Evolutionary conservation across 2,113 vertebrate genomes (phyloP).

Genomic region (Callorhinus ursinus): DNA sequence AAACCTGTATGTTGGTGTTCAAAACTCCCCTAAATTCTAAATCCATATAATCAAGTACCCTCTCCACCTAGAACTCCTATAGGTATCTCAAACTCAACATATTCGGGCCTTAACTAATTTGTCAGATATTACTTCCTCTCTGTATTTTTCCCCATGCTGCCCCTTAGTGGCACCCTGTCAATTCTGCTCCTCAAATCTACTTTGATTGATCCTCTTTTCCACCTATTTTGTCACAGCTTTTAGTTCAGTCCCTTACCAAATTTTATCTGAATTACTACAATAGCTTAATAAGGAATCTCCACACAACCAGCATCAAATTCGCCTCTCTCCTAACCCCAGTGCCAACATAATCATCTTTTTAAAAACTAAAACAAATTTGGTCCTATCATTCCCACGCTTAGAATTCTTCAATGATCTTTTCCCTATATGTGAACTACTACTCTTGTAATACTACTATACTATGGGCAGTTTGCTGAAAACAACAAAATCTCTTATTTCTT

Average conservation of each 20-base stretch:
- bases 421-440: neutral
- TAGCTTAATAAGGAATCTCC: neutral
- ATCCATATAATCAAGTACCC: neutral
- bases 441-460: neutral
- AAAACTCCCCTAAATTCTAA: constrained; percentile 20
- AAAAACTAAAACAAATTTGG: neutral
- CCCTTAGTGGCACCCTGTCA: neutral
- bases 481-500: neutral
- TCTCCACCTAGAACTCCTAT: neutral
- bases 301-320: neutral
- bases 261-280: neutral
- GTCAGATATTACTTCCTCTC: neutral
- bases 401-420: neutral
- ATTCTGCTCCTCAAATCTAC: neutral
- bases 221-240: neutral
- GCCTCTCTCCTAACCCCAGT: neutral
- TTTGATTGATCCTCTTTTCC: neutral
- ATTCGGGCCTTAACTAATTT: neutral
- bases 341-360: neutral
- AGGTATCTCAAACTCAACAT: neutral
- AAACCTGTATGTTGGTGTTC: neutral
- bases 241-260: neutral
- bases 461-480: neutral
- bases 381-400: neutral
- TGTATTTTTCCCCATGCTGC: neutral